Percentiles rank a stretch among this genome's conserved stretches.
Conservation (phyloP, 2,797 vertebrate genomes). For the Acestrorhynchus altus region DNA sequence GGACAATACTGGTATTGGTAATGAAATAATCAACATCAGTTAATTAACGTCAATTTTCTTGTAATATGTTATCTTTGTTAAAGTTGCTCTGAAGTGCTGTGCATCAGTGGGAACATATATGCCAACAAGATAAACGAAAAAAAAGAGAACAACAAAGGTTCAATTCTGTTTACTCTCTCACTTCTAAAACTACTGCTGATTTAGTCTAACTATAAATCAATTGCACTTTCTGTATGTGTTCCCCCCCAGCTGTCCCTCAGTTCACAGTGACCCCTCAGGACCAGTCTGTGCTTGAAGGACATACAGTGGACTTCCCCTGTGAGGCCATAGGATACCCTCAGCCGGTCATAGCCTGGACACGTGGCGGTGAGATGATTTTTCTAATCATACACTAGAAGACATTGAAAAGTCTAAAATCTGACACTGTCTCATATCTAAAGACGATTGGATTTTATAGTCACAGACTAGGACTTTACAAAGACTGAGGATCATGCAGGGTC, state of each 20-base stretch:
- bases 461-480: no score
- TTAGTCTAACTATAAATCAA: conserved; percentile 38
- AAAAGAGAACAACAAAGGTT: conserved; percentile 47
- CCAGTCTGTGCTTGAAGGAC: conserved; percentile 89
- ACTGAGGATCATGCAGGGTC: no score
- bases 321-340: conserved; percentile 92
- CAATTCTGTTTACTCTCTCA: conserved; percentile 45
- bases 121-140: conserved; percentile 50
- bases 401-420: no score
- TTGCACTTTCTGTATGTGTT: conserved; percentile 25
- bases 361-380: conserved; percentile 83
- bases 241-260: conserved; percentile 85
- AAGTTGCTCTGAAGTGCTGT: conserved; percentile 51
- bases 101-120: conserved; percentile 46
- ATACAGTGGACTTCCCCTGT: conserved; percentile 93
- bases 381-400: no score
- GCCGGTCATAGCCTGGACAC: conserved; percentile 96
- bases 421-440: no score
- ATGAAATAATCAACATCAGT: conserved; percentile 11
- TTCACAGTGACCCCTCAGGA: conserved; percentile 93
- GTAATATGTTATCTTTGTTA: conserved; percentile 47
- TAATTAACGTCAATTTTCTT: conserved; percentile 5
- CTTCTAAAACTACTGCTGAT: conserved; percentile 37
- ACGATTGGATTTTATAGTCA: no score
- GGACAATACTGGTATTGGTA: background rate